These are phyloP conservation scores for Acanthis flammea DNA, from an alignment of 2,797 vertebrate genomes.

Conservation along the genomic window DNA sequence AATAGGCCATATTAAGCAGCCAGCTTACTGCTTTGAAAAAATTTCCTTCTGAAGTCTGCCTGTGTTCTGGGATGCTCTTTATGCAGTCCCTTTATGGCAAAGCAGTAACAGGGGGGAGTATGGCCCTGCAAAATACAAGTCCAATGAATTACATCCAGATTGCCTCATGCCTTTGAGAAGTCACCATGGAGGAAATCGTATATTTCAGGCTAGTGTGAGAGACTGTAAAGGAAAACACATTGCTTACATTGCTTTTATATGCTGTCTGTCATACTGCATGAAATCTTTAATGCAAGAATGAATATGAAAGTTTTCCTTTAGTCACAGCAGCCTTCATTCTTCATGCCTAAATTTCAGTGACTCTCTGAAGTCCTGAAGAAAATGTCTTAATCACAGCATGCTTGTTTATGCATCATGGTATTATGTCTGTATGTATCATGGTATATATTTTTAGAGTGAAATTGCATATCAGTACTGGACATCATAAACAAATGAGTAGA, in stretches of 20 bases:
- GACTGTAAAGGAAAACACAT: background rate
- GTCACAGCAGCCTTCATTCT: background rate
- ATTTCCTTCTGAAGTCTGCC: background rate
- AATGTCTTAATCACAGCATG: background rate
- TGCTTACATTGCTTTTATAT: background rate
- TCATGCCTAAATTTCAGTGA: background rate
- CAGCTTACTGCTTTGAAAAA: conserved; percentile 33
- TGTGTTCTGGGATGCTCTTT: background rate
- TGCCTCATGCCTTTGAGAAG: background rate
- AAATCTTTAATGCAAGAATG: background rate
- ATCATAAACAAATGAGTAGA: background rate
- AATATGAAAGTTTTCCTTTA: background rate
- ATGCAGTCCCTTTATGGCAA: background rate
- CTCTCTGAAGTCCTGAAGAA: background rate
- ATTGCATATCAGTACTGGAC: background rate
- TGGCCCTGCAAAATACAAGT: background rate
- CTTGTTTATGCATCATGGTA: background rate
- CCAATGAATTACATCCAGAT: conserved; percentile 7
- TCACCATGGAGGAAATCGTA: background rate
- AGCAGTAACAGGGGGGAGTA: background rate
- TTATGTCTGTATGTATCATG: background rate
- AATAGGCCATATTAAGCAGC: background rate
- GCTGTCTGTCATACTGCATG: background rate
- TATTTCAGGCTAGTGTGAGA: background rate
- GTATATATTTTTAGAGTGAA: background rate